A percentile compares a stretch with the other conserved stretches of the same genome.
phyloP scores from a whole-genome alignment of 1,140 invertebrate species.

The Drosophila bocqueti region DNA sequence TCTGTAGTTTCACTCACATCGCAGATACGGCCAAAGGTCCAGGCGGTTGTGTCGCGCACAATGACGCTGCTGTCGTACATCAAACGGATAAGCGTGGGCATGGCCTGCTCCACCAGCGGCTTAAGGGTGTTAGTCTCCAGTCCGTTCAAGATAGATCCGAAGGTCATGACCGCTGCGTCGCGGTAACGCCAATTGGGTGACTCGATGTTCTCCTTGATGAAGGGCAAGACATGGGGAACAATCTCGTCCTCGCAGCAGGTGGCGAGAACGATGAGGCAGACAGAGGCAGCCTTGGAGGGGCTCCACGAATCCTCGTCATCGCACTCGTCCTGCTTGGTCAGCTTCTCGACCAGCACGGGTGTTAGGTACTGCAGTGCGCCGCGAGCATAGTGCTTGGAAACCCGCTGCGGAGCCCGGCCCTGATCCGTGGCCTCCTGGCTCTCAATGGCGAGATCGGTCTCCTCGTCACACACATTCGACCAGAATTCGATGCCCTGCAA shows the following conservation, averaged over 20 bases:
- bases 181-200: conserved; percentile 97
- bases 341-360: conserved; percentile 96
- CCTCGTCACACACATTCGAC: conserved; percentile 99
- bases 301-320: conserved; percentile 99
- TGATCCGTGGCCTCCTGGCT: conserved; percentile 96
- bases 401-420: conserved; percentile 95
- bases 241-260: conserved; percentile 99
- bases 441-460: conserved; percentile 98
- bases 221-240: conserved; percentile 98
- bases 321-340: conserved; percentile 97
- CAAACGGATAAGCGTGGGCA: conserved; percentile 96
- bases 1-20: conserved; percentile 86
- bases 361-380: conserved; percentile 98
- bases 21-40: conserved; percentile 99
- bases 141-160: conserved; percentile 98
- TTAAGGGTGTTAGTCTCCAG: conserved; percentile 94
- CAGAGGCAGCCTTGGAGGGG: conserved; percentile 99
- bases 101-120: conserved; percentile 97
- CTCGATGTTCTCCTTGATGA: conserved; percentile 97
- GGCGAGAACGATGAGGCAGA: conserved; percentile 99
- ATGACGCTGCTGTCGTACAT: conserved; percentile 97
- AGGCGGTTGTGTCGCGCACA: conserved; percentile 98
- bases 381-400: conserved; percentile 97
- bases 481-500: conserved; percentile 99
- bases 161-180: conserved; percentile 99